Percentiles rank a stretch among this genome's conserved stretches.
phyloP scores from a whole-genome alignment of 2,797 vertebrate genomes.

The Gouania willdenowi region DNA sequence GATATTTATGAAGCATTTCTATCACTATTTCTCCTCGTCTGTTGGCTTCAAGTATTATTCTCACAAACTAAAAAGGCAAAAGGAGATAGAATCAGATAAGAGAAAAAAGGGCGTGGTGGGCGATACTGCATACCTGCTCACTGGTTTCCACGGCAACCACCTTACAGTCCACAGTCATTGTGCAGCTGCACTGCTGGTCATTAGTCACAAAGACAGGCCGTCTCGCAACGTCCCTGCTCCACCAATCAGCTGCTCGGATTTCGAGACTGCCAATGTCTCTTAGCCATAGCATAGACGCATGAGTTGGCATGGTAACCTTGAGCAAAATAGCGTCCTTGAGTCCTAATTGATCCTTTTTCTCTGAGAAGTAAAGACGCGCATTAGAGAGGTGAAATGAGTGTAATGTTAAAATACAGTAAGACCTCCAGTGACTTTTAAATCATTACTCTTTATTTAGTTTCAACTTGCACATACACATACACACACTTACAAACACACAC shows the following conservation, averaged over 20 bases:
- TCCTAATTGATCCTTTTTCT: constrained; percentile 11
- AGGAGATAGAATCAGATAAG: constrained; percentile 26
- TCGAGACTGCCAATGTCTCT: constrained; percentile 37
- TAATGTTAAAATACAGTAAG: too few relatives aligned
- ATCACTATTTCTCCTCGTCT: constrained; percentile 43
- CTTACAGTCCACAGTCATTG: constrained; percentile 33
- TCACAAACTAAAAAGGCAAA: constrained; percentile 21
- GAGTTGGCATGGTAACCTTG: constrained; percentile 58
- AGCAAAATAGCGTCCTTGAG: constrained; percentile 32
- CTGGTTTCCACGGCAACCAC: constrained; percentile 63
- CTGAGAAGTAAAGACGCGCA: neutral
- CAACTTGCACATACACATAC: neutral
- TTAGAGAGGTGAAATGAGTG: too few relatives aligned
- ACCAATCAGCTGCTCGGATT: constrained; percentile 50
- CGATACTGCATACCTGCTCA: constrained; percentile 37
- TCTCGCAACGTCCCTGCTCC: constrained; percentile 37
- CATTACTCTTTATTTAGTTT: too few relatives aligned
- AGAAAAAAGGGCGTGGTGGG: constrained; percentile 8
- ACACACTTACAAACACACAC: constrained; percentile 1
- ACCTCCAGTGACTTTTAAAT: too few relatives aligned
- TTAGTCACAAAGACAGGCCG: constrained; percentile 64
- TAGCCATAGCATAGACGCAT: constrained; percentile 39
- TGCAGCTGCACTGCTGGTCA: constrained; percentile 52
- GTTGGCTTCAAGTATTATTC: constrained; percentile 15
- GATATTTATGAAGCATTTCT: constrained; percentile 61